Base-by-base conservation (phyloP, 2,888 invertebrate species). In the Stenotaenia linearis region DNA sequence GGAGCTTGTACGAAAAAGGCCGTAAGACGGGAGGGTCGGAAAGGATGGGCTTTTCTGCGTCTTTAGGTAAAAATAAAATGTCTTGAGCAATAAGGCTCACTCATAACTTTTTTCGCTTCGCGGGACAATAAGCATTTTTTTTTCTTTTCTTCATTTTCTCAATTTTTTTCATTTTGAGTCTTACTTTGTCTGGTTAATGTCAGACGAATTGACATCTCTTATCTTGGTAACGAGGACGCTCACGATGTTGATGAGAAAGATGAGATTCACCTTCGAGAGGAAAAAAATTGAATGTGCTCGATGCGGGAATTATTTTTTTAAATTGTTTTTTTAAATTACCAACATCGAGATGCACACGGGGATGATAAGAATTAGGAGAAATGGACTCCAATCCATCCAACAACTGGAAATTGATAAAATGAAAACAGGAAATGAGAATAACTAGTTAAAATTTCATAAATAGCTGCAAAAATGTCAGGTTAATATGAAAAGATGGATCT, bases 201-300 rank as follows among this genome's bases (percentile, higher is more conserved):
- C 80, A 18, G 80, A 76, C 12, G 80, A 80, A n/a, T 80, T 78
- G 32, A 80, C 91, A 45, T 92, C 92, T 83, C 92, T 90, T 83
- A 96, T 87, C 86, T 96, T 96, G 78, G 92, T 90, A 84, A 94
- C 90, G 81, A 96, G 89, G 79, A 96, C 95, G 82, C 95, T 90
- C 80, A 96, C 93, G 84, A 96, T 96, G 88, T 96, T 96, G 88
- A 93, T 92, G 81, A 96, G 90, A 87, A 96, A 96, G 82, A 91
- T 88, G 75, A 95, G 88, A 87, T 96, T 96, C 82, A 95, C 90
- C 80, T 80, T 25, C 30, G 21, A 30, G 25, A 30, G 32, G 50
- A 25, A 4, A 4, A 23, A 76, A 28, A n/a, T 28, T 5, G 10
- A 56, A 56, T n/a, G n/a, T n/a, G n/a, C n/a, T n/a, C n/a, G n/a